Conservation (phyloP, 2,113 vertebrate species). For the Caranx ignobilis region DNA sequence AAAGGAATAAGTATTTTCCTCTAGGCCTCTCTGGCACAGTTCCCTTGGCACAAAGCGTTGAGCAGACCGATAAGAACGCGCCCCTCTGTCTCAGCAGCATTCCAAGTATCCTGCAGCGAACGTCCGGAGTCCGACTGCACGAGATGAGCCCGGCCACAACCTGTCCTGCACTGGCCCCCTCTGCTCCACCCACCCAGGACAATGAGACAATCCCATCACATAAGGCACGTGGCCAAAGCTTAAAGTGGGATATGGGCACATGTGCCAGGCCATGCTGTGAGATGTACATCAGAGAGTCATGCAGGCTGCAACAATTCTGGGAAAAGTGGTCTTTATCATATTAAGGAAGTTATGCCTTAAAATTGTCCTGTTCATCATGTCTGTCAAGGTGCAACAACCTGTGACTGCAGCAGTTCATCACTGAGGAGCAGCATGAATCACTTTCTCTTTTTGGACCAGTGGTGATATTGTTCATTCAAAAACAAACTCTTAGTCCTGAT, state of each 20-base stretch:
- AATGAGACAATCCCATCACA: constrained; percentile 65
- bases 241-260: constrained; percentile 67
- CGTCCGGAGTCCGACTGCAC: constrained; percentile 40
- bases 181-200: constrained; percentile 45
- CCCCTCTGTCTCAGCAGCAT: constrained; percentile 54
- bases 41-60: constrained; percentile 30
- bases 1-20: constrained; percentile 55
- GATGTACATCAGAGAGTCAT: constrained; percentile 72
- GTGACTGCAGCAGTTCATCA: neutral
- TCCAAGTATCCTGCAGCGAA: constrained; percentile 50
- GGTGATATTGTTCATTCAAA: neutral
- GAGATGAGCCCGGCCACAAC: constrained; percentile 25
- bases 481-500: neutral
- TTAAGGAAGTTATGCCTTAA: constrained; percentile 67
- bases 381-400: constrained; percentile 15
- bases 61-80: constrained; percentile 44
- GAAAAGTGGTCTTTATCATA: constrained; percentile 77
- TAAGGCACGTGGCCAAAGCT: constrained; percentile 30
- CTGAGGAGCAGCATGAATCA: neutral
- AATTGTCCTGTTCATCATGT: constrained; percentile 22
- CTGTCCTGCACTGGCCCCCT: constrained; percentile 56
- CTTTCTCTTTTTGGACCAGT: neutral
- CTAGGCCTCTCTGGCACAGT: constrained; percentile 39
- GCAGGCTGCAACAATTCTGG: constrained; percentile 77
- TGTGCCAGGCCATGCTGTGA: constrained; percentile 47